phyloP scores from a whole-genome alignment of 1,140 invertebrate species.

The Drosophila grimshawi region DNA sequence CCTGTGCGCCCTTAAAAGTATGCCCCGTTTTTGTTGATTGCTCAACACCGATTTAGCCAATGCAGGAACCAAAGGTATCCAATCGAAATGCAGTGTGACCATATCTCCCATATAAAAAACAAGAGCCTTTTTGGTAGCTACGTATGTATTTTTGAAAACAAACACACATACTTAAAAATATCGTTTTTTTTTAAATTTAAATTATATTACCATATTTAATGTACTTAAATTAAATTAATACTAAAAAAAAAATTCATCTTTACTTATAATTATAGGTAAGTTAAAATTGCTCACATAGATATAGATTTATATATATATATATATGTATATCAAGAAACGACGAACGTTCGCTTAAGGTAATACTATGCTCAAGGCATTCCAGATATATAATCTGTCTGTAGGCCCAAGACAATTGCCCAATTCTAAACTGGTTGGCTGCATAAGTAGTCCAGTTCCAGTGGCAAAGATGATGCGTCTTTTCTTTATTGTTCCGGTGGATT shows the following conservation, averaged over 20 bases:
- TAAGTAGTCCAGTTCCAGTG: constrained; percentile 31
- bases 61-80: neutral
- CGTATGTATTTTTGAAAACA: neutral
- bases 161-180: too few species aligned
- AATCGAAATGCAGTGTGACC: neutral
- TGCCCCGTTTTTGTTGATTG: neutral
- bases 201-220: too few species aligned
- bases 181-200: too few species aligned
- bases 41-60: neutral
- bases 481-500: constrained; percentile 52
- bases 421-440: constrained; percentile 5
- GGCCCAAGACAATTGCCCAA: neutral
- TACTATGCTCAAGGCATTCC: constrained; percentile 9
- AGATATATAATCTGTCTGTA: neutral
- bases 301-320: too few species aligned
- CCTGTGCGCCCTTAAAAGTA: neutral
- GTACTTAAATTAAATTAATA: too few species aligned
- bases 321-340: too few species aligned
- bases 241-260: too few species aligned
- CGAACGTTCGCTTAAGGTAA: constrained; percentile 4
- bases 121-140: neutral
- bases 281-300: too few species aligned
- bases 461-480: too few species aligned
- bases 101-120: neutral
- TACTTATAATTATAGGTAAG: too few species aligned